These are phyloP conservation scores for Drosophila ohnishii DNA, from an alignment of 1,140 invertebrate genomes.

Conservation along the genomic window DNA sequence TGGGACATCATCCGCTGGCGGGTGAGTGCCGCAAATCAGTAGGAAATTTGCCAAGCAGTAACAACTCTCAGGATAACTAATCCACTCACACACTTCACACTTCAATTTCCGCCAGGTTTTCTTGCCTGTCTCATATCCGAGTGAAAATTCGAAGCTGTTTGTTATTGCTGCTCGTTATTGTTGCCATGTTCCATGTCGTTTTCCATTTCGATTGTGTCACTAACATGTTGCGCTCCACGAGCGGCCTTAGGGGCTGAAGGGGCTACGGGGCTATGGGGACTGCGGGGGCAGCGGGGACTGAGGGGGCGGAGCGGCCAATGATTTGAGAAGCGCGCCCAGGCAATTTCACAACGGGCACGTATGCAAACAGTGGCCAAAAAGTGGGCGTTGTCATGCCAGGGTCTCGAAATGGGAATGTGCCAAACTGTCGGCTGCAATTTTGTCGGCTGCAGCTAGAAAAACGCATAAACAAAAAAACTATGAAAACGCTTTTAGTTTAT, in stretches of 20 bases:
- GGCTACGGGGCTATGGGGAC: background rate
- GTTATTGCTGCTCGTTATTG: slow-evolving; percentile 54
- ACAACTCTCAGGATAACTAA: slow-evolving; percentile 52
- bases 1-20: slow-evolving; percentile 52
- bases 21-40: slow-evolving; percentile 60
- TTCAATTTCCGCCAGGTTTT: slow-evolving; percentile 71
- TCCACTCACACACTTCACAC: slow-evolving; percentile 67
- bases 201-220: slow-evolving; percentile 79
- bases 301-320: slow-evolving; percentile 53
- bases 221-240: slow-evolving; percentile 66
- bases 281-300: background rate
- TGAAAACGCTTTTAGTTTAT: background rate
- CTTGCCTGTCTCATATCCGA: slow-evolving; percentile 25
- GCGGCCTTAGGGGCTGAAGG: slow-evolving; percentile 11
- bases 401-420: slow-evolving; percentile 30
- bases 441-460: slow-evolving; percentile 44
- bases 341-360: slow-evolving; percentile 79
- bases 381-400: slow-evolving; percentile 17
- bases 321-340: slow-evolving; percentile 68
- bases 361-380: slow-evolving; percentile 67
- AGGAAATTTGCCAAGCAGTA: slow-evolving; percentile 53
- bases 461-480: slow-evolving; percentile 26
- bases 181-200: slow-evolving; percentile 73
- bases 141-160: slow-evolving; percentile 63
- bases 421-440: slow-evolving; percentile 74